phyloP scores from a whole-genome alignment of 2,797 vertebrate genomes.

The Cossypha dichroa region DNA sequence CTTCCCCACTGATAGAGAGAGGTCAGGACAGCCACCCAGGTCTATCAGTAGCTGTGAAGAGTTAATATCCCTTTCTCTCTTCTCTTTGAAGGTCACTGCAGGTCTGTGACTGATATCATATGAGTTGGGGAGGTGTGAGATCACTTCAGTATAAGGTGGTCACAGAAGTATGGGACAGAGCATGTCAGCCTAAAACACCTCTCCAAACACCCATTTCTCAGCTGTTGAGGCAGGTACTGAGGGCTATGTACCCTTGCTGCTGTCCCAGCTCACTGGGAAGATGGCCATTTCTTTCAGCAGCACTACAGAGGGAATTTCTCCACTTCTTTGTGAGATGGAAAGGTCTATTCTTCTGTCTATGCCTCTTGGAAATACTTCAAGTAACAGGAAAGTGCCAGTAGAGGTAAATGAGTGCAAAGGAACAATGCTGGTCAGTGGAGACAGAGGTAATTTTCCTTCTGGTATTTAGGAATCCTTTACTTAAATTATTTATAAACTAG shows the following conservation, averaged over 20 bases:
- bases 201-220: neutral
- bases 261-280: neutral
- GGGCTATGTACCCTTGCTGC: neutral
- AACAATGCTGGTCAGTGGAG: neutral
- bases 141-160: neutral
- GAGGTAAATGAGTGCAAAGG: neutral
- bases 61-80: neutral
- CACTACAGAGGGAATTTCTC: neutral
- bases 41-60: neutral
- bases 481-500: neutral
- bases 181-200: neutral
- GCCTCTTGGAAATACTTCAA: neutral
- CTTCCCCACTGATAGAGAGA: neutral
- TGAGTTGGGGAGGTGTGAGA: neutral
- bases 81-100: neutral
- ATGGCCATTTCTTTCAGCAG: neutral
- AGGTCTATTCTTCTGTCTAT: neutral
- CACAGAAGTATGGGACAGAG: neutral
- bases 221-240: neutral
- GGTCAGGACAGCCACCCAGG: neutral
- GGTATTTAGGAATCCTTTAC: neutral
- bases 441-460: neutral
- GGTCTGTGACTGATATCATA: neutral
- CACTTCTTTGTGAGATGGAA: neutral
- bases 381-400: neutral